These are phyloP conservation scores for Trichogramma evanescens DNA, from an alignment of 2,888 invertebrate genomes.

Conservation along the genomic window DNA sequence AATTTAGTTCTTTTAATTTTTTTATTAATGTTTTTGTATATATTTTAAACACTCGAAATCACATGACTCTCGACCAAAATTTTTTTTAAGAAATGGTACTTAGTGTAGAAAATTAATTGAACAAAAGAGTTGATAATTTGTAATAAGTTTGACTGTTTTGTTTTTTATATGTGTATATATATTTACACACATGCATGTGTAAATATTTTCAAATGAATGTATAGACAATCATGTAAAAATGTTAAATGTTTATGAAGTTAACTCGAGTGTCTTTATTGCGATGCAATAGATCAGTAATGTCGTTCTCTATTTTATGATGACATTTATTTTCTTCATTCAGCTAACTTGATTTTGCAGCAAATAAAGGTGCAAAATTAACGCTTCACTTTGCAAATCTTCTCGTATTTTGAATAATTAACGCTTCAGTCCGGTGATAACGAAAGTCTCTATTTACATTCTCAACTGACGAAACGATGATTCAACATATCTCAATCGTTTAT, in stretches of 20 bases:
- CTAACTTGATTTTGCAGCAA: slow-evolving; percentile 6
- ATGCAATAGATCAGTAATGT: slow-evolving; percentile 18
- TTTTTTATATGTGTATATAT: slow-evolving; percentile 2
- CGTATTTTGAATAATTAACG: slow-evolving; percentile 19
- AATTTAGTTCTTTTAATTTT: slow-evolving; percentile 15
- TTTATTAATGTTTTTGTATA: slow-evolving; percentile 11
- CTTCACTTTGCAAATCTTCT: not conserved
- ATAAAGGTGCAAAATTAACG: slow-evolving; percentile 8
- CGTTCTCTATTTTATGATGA: slow-evolving; percentile 14
- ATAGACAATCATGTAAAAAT: slow-evolving; percentile 8
- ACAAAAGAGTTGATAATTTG: not conserved
- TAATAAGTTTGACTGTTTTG: slow-evolving; percentile 1
- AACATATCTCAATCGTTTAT: not conserved
- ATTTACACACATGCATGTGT: slow-evolving; percentile 1
- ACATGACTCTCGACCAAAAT: slow-evolving; percentile 11
- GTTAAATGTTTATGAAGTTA: slow-evolving; percentile 1
- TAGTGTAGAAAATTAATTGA: slow-evolving; percentile 4
- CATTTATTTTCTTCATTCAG: slow-evolving; percentile 8
- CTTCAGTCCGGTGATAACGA: slow-evolving; percentile 32
- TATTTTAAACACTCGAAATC: slow-evolving; percentile 13
- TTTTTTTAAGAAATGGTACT: not conserved
- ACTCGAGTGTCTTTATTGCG: slow-evolving; percentile 15
- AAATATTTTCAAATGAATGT: not conserved
- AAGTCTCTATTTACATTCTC: slow-evolving; percentile 19
- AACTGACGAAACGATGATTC: slow-evolving; percentile 15